Percentiles rank a stretch among this genome's conserved stretches.
phyloP scores from a whole-genome alignment of 1,140 invertebrate species.

The Drosophila albomicans region DNA sequence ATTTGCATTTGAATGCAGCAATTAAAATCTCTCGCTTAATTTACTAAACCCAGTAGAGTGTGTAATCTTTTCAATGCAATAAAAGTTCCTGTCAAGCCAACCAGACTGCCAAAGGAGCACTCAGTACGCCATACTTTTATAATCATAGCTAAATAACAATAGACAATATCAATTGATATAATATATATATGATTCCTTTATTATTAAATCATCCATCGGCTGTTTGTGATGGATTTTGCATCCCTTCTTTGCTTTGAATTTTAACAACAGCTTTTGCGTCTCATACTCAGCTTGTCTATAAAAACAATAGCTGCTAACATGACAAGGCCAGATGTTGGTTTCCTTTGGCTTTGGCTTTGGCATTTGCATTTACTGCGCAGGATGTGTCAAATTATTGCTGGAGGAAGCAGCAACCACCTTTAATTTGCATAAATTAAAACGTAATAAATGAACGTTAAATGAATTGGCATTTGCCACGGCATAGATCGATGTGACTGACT shows the following conservation, averaged over 20 bases:
- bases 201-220: background rate
- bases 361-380: constrained; percentile 22
- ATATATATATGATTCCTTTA: background rate
- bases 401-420: constrained; percentile 19
- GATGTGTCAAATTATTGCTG: constrained; percentile 38
- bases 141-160: background rate
- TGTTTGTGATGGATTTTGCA: background rate
- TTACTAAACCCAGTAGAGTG: constrained; percentile 19
- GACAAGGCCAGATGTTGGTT: background rate
- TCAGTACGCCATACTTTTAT: background rate
- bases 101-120: background rate
- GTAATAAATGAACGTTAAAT: constrained; percentile 59
- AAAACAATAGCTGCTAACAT: background rate
- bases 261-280: no score
- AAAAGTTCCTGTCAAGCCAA: background rate
- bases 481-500: background rate
- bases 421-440: constrained; percentile 69
- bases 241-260: background rate
- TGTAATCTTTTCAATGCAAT: background rate
- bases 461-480: constrained; percentile 59
- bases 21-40: constrained; percentile 30
- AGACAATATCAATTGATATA: no score
- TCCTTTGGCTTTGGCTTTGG: background rate
- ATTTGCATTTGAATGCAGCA: constrained; percentile 29
- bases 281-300: background rate